Evolutionary conservation across 1,140 invertebrate genomes (phyloP), one percentile per base, ranked within the genome.

Genomic region (Kradibia gibbosae): DNA sequence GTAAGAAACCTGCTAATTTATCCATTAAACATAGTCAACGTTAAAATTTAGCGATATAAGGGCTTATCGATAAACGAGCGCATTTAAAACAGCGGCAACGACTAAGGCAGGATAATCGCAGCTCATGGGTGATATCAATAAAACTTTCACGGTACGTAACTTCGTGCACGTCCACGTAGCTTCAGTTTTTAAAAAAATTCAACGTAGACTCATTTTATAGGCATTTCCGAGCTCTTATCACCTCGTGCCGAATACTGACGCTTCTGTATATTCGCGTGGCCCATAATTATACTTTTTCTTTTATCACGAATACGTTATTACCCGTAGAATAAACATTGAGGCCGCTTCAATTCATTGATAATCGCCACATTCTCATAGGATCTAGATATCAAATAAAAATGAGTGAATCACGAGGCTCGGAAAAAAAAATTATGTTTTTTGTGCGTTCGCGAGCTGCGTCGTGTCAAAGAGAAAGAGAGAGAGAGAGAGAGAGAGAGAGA

Each of bases 341-440:
- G 62, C 1, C 34, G 62, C 17, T 67, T 67, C 20, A n/a, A 67
- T 67, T 36, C 34, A 67, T 62, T 17, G 28, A 62, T 62, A 62
- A 34, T 31, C 60, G 28, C 4, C 20, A 67, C 7, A n/a, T 39
- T 67, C 20, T 39, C 62, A 39, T 3, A 5, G 34, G 5, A 8
- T 39, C 25, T 2, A 39, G 7, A n/a, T 8, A 39, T 39, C 1
- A 67, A 67, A 48, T 10, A 48, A 53, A 53, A 53, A 8, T 53
- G 50, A 53, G 45, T 7, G 39, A 22, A 48, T 28, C n/a, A 48
- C 48, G n/a, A 73, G 25, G 17, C 55, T 22, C 1, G 2, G 45
- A 8, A 10, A n/a, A 28, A 53, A 73, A 73, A 73, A 55, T 28
- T 45, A 73, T 28, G 36, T 34, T 53, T 53, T 55, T 73, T 17